Evolutionary conservation across 2,113 vertebrate genomes (phyloP).

Genomic region (Aegotheles bennettii): DNA sequence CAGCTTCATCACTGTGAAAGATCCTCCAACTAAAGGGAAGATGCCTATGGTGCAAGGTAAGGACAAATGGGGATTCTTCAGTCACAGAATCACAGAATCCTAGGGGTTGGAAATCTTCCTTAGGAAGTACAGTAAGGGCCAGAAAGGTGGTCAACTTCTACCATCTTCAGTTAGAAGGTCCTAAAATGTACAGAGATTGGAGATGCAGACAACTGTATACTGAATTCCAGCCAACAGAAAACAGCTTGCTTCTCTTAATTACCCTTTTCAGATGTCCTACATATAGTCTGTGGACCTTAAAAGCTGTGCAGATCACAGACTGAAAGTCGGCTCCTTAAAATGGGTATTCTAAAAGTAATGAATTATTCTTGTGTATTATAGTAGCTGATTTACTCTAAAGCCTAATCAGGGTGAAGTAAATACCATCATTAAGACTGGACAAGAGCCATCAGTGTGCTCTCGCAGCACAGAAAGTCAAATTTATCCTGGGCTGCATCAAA

Average conservation of each 20-base stretch:
- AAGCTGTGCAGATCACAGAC: not conserved
- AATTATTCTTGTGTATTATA: not conserved
- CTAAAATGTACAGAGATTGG: not conserved
- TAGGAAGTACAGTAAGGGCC: not conserved
- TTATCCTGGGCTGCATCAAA: no score
- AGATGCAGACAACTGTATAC: not conserved
- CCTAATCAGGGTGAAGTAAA: not conserved
- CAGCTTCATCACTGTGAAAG: not conserved
- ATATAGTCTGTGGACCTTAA: not conserved
- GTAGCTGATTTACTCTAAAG: not conserved
- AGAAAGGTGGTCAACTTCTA: not conserved
- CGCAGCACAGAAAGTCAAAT: not conserved
- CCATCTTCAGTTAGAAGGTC: not conserved
- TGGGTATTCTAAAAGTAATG: not conserved
- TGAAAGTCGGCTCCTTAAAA: not conserved
- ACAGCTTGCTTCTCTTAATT: not conserved
- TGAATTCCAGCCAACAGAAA: not conserved
- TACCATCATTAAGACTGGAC: not conserved
- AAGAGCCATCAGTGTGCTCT: accelerated
- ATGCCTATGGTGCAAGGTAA: not conserved
- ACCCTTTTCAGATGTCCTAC: not conserved
- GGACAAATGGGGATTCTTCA: not conserved
- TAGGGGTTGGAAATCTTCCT: no score
- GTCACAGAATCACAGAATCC: no score
- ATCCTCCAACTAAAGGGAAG: not conserved